Evolutionary conservation across 2,797 vertebrate genomes (phyloP).

Genomic region (Lepidocolaptes lacrymiger): DNA sequence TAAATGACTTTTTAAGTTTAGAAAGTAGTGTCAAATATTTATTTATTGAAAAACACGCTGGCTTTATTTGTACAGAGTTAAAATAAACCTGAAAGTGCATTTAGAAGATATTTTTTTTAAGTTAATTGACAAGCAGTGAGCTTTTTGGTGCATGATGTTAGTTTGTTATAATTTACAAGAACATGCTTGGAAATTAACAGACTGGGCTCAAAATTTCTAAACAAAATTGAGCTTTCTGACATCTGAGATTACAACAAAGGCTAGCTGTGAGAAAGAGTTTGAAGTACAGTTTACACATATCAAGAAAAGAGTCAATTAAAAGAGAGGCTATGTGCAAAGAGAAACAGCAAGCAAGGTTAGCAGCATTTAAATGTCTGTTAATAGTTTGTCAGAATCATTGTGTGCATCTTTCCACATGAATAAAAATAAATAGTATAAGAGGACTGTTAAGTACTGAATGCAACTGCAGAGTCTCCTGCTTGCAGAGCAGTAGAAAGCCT

Average conservation of each 20-base stretch:
- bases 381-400: neutral
- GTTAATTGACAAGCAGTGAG: neutral
- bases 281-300: neutral
- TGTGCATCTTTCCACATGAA: neutral
- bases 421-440: neutral
- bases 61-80: neutral
- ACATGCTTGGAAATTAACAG: neutral
- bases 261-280: neutral
- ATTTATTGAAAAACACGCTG: neutral
- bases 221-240: neutral
- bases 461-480: rapidly evolving
- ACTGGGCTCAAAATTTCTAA: neutral
- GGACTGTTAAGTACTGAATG: neutral
- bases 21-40: neutral
- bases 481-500: neutral
- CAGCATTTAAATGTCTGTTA: neutral
- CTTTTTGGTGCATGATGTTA: neutral
- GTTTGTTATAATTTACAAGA: neutral
- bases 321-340: neutral
- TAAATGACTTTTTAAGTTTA: neutral
- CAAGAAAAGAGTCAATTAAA: neutral
- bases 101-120: neutral
- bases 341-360: neutral
- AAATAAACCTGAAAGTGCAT: neutral
- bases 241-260: neutral